Percentiles rank a stretch among this genome's conserved stretches.
Conservation (phyloP, 2,113 vertebrate species). For the Macaca nemestrina region DNA sequence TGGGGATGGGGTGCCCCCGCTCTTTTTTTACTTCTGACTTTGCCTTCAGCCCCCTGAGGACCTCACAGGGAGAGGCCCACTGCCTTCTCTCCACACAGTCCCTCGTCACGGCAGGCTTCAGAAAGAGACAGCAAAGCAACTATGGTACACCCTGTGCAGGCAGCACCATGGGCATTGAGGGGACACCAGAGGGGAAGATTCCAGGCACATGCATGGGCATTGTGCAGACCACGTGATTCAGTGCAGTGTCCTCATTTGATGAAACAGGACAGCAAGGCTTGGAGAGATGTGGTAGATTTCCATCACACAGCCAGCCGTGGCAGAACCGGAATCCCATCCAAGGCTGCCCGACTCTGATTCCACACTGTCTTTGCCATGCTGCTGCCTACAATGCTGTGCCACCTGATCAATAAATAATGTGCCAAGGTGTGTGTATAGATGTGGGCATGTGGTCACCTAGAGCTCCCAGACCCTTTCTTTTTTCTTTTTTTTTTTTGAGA, state of each 20-base stretch:
- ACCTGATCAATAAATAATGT: no score
- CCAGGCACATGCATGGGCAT: background rate
- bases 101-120: background rate
- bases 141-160: background rate
- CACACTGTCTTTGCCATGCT: fast-evolving
- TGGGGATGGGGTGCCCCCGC: background rate
- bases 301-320: background rate
- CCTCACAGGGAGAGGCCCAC: background rate
- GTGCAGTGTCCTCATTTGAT: background rate
- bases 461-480: background rate
- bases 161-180: background rate
- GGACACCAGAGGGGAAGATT: background rate
- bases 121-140: background rate
- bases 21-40: slow-evolving; percentile 43
- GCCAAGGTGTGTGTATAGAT: fast-evolving
- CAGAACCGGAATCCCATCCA: background rate
- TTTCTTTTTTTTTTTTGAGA: no score
- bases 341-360: background rate
- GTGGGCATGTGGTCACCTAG: fast-evolving
- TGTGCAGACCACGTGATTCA: background rate
- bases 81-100: background rate
- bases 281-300: background rate
- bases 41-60: slow-evolving; percentile 2
- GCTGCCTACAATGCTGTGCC: fast-evolving
- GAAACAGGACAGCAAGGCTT: background rate